Evolutionary conservation across 2,113 vertebrate genomes (phyloP).

Genomic region (Lepus americanus): DNA sequence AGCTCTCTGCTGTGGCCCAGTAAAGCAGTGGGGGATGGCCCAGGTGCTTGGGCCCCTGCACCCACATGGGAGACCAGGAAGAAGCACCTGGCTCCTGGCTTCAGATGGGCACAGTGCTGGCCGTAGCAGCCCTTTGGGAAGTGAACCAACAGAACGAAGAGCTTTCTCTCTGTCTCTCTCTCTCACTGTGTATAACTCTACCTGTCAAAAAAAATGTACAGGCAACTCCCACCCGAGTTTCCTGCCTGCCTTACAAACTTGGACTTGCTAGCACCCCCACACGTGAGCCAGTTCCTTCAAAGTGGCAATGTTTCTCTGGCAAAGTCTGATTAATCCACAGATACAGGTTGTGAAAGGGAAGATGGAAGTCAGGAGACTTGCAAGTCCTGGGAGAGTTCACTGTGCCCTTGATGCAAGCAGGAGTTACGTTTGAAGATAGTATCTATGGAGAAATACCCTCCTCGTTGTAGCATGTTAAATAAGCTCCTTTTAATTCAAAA

Average conservation of each 20-base stretch:
- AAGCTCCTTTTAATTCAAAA: not conserved
- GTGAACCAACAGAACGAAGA: too few species aligned
- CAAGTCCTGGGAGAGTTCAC: not conserved
- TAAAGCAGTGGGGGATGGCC: too few species aligned
- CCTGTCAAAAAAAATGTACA: not conserved
- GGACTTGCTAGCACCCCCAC: not conserved
- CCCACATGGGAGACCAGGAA: too few species aligned
- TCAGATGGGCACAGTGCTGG: too few species aligned
- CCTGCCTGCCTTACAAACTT: not conserved
- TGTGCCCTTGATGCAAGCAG: not conserved
- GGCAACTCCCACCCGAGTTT: not conserved
- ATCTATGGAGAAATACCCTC: not conserved
- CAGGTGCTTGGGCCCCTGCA: too few species aligned
- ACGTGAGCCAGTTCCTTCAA: not conserved
- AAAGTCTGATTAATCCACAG: not conserved
- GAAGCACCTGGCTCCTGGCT: too few species aligned
- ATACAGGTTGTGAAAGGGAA: not conserved
- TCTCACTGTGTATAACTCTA: too few species aligned
- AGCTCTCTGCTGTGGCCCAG: too few species aligned
- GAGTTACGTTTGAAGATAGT: not conserved
- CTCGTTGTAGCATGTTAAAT: not conserved
- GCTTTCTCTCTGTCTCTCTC: too few species aligned
- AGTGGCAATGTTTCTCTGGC: slow-evolving; percentile 33
- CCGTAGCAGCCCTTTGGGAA: too few species aligned
- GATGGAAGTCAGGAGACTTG: not conserved